Base-by-base conservation (phyloP, 1,140 invertebrate species). In the Aricia agestis region DNA sequence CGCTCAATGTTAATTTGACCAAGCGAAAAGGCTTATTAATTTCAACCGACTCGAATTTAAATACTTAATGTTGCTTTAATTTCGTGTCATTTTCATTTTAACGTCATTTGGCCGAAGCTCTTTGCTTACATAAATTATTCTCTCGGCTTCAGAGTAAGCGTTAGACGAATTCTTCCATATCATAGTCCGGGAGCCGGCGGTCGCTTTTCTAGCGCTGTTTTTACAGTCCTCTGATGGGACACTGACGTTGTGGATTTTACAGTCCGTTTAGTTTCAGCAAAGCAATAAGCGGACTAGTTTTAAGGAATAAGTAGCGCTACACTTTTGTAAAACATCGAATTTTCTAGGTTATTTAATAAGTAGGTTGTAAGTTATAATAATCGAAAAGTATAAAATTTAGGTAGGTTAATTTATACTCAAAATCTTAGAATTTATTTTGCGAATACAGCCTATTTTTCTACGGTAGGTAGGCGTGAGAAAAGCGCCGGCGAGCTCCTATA, bases 121-220 rank as follows among this genome's bases (percentile, higher is more conserved):
- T 36, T 52, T 52, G 45, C 13, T 52, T 52, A 52, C 45, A 52
- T 52, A 52, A 13, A 52, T 15, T 52, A 52, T 52, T 52, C 45
- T 13, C 10, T 52, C 13, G 25, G 5, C 7, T 13, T 0, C 13
- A 52, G 45, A 9, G 13, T 52, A 15, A 52, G 66, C 70, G 78
- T 72, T 84, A 84, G 78, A 79, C 71, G 73, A 81, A 81, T 79
- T 82, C 81, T 83, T 84, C 81, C 81, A 82, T 81, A 82, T 82
- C 81, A 79, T 69, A 69, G n/a, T 17, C 25, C 17, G 25, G 6
- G 31, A 32, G 67, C n/a, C 67, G 45, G 42, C 52, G 45, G 13
- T 52, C 13, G 45, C 45, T 52, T 52, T 52, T 52, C 45, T 52
- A 52, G 9, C 45, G 45, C 45, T 52, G 13, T 52, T 52, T 52